phyloP scores from a whole-genome alignment of 1,140 invertebrate genomes.

The Scylla paramamosain region DNA sequence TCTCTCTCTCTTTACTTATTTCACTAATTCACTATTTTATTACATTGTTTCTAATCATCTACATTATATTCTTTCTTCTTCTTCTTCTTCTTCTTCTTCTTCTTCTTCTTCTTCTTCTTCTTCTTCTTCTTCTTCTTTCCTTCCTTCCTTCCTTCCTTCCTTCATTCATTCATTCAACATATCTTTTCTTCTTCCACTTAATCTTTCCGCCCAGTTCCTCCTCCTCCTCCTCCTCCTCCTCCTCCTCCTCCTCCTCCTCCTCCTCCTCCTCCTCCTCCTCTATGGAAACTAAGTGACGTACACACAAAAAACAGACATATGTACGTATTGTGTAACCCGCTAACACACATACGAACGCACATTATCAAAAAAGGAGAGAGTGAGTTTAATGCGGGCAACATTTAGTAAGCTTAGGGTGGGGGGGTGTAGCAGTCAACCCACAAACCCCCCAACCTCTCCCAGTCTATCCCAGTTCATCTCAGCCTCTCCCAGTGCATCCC shows the following conservation, averaged over 20 bases:
- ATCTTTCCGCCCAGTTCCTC: not conserved
- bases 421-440: no score
- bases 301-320: no score
- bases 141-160: not conserved
- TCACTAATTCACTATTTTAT: not conserved
- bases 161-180: not conserved
- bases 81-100: not conserved
- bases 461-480: no score
- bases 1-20: not conserved
- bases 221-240: not conserved
- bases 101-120: not conserved
- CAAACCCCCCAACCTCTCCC: no score
- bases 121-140: not conserved
- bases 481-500: no score
- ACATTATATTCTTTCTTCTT: not conserved
- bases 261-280: not conserved
- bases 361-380: no score
- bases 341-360: no score
- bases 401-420: no score
- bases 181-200: not conserved
- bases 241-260: conserved; percentile 7
- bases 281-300: no score
- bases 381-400: no score
- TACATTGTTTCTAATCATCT: not conserved
- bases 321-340: no score